phyloP scores from a whole-genome alignment of 1,140 invertebrate genomes.

The Zaprionus gabonicus region DNA sequence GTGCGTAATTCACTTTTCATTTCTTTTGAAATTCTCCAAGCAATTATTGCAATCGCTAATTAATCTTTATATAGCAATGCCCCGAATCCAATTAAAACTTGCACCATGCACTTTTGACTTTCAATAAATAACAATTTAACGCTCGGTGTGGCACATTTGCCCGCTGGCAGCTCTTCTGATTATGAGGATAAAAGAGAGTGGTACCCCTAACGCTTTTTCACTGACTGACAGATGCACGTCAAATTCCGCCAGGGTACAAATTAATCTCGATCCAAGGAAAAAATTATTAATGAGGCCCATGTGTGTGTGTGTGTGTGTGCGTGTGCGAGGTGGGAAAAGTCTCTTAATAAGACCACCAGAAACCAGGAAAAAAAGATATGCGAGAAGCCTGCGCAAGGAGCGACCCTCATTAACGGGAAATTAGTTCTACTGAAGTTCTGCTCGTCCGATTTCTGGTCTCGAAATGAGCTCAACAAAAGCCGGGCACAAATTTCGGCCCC shows the following conservation, averaged over 20 bases:
- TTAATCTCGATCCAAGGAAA: constrained; percentile 74
- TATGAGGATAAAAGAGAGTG: constrained; percentile 65
- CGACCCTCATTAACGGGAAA: constrained; percentile 83
- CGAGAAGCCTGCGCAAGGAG: constrained; percentile 24
- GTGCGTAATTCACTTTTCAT: neutral
- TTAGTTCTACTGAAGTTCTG: constrained; percentile 66
- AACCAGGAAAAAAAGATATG: constrained; percentile 33
- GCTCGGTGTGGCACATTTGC: constrained; percentile 34
- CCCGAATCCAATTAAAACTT: constrained; percentile 74
- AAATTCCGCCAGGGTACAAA: constrained; percentile 63
- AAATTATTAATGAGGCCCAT: constrained; percentile 78
- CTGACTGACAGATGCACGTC: constrained; percentile 76
- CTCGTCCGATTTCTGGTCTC: constrained; percentile 66
- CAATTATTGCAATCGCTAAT: constrained; percentile 17
- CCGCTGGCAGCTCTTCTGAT: constrained; percentile 19
- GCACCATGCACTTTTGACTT: constrained; percentile 66
- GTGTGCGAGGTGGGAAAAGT: constrained; percentile 55
- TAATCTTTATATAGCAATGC: constrained; percentile 37
- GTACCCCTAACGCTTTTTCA: constrained; percentile 43
- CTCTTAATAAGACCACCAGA: constrained; percentile 56
- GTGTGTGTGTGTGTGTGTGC: constrained; percentile 40
- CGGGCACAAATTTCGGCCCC: neutral
- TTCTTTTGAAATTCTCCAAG: neutral
- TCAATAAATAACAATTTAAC: constrained; percentile 84
- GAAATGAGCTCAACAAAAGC: constrained; percentile 52